These are phyloP conservation scores for Rafetus swinhoei DNA, from an alignment of 2,113 vertebrate genomes.

Conservation along the genomic window DNA sequence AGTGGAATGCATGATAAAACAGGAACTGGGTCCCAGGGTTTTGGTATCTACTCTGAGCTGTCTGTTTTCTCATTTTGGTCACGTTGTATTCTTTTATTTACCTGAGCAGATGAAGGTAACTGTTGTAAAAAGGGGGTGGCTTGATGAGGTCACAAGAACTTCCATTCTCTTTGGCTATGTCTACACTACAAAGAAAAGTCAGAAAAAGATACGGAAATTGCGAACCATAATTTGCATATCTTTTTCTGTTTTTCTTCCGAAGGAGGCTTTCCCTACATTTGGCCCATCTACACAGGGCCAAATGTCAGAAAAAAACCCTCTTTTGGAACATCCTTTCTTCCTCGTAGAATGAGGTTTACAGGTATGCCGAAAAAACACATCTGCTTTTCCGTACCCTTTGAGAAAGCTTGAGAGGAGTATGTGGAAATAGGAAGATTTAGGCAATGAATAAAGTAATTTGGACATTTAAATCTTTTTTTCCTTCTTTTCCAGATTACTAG, in stretches of 20 bases:
- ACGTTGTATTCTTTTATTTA: not conserved
- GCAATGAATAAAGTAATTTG: not conserved
- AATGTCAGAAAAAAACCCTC: too few relatives aligned
- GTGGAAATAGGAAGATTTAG: not conserved
- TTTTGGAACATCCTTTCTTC: too few relatives aligned
- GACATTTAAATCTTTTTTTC: not conserved
- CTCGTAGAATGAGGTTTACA: too few relatives aligned
- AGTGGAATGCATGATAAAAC: too few relatives aligned
- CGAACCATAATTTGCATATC: too few relatives aligned
- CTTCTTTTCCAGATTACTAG: not conserved
- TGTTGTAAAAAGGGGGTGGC: not conserved
- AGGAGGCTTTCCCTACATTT: too few relatives aligned
- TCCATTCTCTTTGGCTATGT: not conserved
- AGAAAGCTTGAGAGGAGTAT: not conserved
- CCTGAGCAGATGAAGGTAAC: accelerated
- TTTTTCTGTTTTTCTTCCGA: too few relatives aligned
- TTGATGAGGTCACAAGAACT: not conserved
- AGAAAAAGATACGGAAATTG: too few relatives aligned
- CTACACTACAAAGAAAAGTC: too few relatives aligned
- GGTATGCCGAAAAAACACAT: too few relatives aligned
- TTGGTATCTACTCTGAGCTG: not conserved
- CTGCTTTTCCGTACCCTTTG: not conserved
- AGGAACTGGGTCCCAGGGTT: not conserved
- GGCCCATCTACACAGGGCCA: too few relatives aligned
- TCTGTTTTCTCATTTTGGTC: not conserved